Base-by-base conservation (phyloP, 2,888 invertebrate genomes). In the Thelaira solivaga region DNA sequence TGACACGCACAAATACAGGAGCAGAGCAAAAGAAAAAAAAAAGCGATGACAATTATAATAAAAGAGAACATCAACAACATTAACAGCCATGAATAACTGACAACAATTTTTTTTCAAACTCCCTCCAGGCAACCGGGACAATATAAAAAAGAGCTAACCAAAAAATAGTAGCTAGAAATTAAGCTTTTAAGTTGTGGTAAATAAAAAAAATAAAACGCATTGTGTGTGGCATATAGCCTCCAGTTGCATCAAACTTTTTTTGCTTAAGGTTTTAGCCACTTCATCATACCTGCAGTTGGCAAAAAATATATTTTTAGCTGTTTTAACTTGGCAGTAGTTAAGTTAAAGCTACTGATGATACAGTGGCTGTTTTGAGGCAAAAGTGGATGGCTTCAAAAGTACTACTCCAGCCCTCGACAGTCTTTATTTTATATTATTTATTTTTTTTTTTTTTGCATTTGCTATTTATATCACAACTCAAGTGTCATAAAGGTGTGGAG, bases 401-500 rank as follows among this genome's bases (percentile, higher is more conserved):
- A 7, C 41, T 41, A 29, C 41, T 18, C 5, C 16, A 39, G n/a
- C n/a, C n/a, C n/a, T 11, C 45, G 11, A 16, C 16, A 7, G 0
- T 26, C 31, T 18, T 43, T 29, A 11, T 26, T n/a, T 29, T 22
- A 24, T 24, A 6, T 7, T 36, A 1, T 34, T 18, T n/a, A 22
- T 34, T 20, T 5, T 49, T 45, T 11, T 31, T 49, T 34, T 61
- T 71, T 10, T 11, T 34, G 16, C 36, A 29, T 36, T 51, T 53
- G 43, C 26, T 51, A 61, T 61, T 71, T 53, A 22, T 18, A 53
- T 43, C 43, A 62, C 53, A 61, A 74, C 59, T 73, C 45, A 74
- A 74, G 78, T 78, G 78, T 74, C 78, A 74, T 74, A 78, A 78
- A 78, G 78, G 69, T 74, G 69, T 68, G 51, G 59, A 74, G 67